Percentiles rank a stretch among this genome's conserved stretches.
Evolutionary conservation across 2,113 vertebrate genomes (phyloP).

Genomic region (pig (Sus scrofa)): T2T-Sscrofa CM000813.6:42573001-42573500

Average conservation of each 20-base stretch:
- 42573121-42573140: background rate
- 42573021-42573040: background rate
- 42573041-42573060: background rate
- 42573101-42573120: background rate
- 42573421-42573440: background rate
- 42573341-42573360: background rate
- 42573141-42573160: background rate
- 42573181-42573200: background rate
- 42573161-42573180: background rate
- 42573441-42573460: background rate
- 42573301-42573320: background rate
- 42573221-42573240: background rate
- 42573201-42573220: background rate
- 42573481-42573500: conserved; percentile 42
- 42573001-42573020: background rate
- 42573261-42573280: background rate
- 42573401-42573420: background rate
- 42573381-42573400: background rate
- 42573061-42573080: background rate
- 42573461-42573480: background rate
- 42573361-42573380: background rate
- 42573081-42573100: background rate
- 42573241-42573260: background rate
- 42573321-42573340: background rate
- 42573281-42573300: accelerated